phyloP scores from a whole-genome alignment of 2,113 vertebrate genomes.

The Sterna hirundo region DNA sequence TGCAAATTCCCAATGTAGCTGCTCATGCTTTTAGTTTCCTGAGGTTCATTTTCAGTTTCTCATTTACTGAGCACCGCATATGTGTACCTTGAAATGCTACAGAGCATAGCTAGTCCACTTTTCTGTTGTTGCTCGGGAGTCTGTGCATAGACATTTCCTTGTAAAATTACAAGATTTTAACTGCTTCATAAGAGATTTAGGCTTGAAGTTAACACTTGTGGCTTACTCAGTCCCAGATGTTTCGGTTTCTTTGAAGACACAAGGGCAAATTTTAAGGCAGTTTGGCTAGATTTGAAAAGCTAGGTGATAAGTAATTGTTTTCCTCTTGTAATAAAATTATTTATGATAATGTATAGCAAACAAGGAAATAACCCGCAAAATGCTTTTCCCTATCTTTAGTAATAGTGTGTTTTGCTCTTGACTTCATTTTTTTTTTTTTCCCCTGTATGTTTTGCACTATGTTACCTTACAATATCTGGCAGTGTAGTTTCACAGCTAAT shows the following conservation, averaged over 20 bases:
- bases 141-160: background rate
- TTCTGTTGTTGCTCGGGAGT: background rate
- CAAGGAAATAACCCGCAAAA: background rate
- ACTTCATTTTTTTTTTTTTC: background rate
- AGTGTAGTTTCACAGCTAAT: background rate
- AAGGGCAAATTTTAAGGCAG: background rate
- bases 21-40: background rate
- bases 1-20: background rate
- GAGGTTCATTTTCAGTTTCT: background rate
- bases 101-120: background rate
- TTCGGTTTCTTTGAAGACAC: background rate
- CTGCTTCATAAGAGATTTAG: background rate
- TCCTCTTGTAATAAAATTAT: background rate
- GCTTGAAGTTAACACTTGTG: background rate
- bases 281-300: background rate
- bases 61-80: background rate
- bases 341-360: background rate
- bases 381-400: rapidly evolving
- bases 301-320: background rate
- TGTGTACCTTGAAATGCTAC: background rate
- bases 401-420: background rate
- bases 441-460: background rate
- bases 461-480: background rate
- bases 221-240: background rate
- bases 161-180: background rate